A percentile compares a stretch with the other conserved stretches of the same genome.
These are phyloP conservation scores for Antechinus stuartii DNA, from an alignment of 2,113 vertebrate genomes.

Conservation along the genomic window DNA sequence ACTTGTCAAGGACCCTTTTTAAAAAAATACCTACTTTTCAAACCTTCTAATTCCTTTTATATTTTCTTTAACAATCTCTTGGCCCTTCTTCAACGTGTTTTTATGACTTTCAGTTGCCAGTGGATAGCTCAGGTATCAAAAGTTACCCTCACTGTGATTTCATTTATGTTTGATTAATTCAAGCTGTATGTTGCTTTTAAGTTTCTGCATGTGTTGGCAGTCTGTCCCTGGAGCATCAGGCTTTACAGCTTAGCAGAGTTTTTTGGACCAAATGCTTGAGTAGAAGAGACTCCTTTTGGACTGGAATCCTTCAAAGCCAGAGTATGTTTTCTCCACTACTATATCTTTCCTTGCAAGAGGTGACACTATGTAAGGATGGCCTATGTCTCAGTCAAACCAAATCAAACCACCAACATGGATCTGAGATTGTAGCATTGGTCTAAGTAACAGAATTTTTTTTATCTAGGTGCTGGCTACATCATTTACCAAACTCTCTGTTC, in stretches of 20 bases:
- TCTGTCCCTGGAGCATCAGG: neutral
- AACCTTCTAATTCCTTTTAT: conserved; percentile 45
- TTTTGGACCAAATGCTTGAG: neutral
- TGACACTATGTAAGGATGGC: neutral
- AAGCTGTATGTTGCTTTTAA: conserved; percentile 47
- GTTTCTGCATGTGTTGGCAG: neutral
- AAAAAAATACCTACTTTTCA: conserved; percentile 36
- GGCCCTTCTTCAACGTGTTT: conserved; percentile 38
- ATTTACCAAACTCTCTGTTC: accelerated
- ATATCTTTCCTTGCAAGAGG: neutral
- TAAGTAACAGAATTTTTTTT: neutral
- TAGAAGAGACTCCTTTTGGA: neutral
- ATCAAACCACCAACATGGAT: neutral
- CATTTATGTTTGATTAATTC: conserved; percentile 48
- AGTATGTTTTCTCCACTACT: neutral
- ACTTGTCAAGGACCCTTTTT: conserved; percentile 47
- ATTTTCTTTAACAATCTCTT: conserved; percentile 49
- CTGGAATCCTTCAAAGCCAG: neutral
- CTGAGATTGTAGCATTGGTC: neutral
- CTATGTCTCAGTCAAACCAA: conserved; percentile 14
- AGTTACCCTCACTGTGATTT: conserved; percentile 21
- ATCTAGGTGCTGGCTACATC: neutral
- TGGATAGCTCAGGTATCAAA: conserved; percentile 48
- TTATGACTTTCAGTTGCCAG: conserved; percentile 36
- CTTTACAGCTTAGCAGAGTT: neutral